Evolutionary conservation across 2,113 vertebrate genomes (phyloP).

Genomic region (Chloropsis hardwickii): DNA sequence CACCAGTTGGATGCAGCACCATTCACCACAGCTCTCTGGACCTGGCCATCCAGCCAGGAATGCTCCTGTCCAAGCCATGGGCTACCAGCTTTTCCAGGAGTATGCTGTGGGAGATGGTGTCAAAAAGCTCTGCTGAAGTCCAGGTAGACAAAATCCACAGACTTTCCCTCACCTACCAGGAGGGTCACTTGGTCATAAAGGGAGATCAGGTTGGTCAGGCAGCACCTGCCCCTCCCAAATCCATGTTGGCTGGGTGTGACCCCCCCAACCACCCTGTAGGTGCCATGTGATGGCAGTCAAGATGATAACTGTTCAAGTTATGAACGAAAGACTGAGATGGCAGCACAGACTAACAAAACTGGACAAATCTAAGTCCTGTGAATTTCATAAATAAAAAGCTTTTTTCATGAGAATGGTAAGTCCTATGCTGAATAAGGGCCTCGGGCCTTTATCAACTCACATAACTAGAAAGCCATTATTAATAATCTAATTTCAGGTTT

Average conservation of each 20-base stretch:
- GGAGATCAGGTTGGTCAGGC: neutral
- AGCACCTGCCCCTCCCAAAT: neutral
- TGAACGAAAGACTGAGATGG: neutral
- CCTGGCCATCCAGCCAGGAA: neutral
- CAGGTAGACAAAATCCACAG: neutral
- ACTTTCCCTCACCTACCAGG: neutral
- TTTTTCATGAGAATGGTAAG: neutral
- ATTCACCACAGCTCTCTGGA: neutral
- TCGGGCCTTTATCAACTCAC: neutral
- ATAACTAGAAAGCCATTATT: neutral
- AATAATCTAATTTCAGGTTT: neutral
- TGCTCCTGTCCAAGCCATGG: neutral
- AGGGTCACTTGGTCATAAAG: rapidly evolving
- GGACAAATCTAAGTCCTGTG: neutral
- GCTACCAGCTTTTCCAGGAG: neutral
- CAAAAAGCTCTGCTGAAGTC: neutral
- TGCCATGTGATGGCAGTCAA: rapidly evolving
- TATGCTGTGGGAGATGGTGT: rapidly evolving
- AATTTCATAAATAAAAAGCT: neutral
- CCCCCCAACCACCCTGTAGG: neutral
- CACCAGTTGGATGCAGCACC: neutral
- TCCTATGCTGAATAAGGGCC: neutral
- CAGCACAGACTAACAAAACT: neutral
- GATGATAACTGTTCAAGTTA: neutral
- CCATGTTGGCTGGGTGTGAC: neutral